Conservation (phyloP, 35 echinoderm and acorn worm genomes). For the Diadema setosum region DNA sequence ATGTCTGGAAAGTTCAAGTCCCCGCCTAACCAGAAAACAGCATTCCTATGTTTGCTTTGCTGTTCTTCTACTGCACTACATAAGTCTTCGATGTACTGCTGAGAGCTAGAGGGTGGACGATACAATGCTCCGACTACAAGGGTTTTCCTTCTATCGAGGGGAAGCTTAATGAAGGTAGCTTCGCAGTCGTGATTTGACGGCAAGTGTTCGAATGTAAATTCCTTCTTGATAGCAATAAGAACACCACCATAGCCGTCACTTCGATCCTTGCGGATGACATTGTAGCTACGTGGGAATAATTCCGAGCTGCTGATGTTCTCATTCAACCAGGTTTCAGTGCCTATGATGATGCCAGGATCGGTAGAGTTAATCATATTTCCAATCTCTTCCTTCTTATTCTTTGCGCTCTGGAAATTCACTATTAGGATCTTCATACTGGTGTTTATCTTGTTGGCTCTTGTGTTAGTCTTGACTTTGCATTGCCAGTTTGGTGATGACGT, state of each 20-base stretch:
- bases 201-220: neutral
- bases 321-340: conserved; percentile 28
- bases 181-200: neutral
- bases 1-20: conserved; percentile 30
- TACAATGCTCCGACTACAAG: neutral
- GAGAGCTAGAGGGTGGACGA: neutral
- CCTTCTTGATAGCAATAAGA: neutral
- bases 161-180: neutral
- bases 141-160: neutral
- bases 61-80: neutral
- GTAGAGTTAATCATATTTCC: neutral
- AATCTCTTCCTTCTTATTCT: neutral
- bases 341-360: conserved; percentile 7
- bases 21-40: neutral
- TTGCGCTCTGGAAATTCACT: conserved; percentile 27
- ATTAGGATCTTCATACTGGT: neutral
- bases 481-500: too few species aligned
- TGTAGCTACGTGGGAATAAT: neutral
- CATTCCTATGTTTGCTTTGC: neutral
- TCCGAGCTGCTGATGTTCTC: neutral
- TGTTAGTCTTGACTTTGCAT: neutral
- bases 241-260: neutral
- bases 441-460: neutral
- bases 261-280: conserved; percentile 11
- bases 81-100: neutral